phyloP scores from a whole-genome alignment of 2,113 vertebrate species.

The Rousettus leschenaultii region DNA sequence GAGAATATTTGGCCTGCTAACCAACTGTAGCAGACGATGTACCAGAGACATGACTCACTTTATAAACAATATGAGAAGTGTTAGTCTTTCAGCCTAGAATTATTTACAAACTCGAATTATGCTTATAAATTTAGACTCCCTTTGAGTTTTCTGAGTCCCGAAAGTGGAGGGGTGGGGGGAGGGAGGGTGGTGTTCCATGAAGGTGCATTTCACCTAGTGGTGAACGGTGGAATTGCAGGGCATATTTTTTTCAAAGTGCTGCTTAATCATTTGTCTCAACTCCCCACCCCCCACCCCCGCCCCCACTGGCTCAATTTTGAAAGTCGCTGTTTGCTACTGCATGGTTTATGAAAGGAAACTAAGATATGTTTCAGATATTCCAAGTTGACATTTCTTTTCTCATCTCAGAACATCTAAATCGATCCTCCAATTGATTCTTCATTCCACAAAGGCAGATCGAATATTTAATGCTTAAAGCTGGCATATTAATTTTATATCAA shows the following conservation, averaged over 20 bases:
- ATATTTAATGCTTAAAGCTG: constrained; percentile 27
- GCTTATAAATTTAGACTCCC: background rate
- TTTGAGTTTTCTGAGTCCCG: background rate
- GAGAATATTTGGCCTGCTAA: background rate
- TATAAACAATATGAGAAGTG: background rate
- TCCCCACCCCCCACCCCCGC: background rate
- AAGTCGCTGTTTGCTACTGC: background rate
- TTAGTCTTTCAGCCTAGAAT: background rate
- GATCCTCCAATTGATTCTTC: constrained; percentile 8
- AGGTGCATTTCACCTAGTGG: background rate
- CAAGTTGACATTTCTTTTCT: background rate
- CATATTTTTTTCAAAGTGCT: background rate
- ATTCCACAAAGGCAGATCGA: constrained; percentile 34
- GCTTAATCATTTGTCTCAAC: background rate
- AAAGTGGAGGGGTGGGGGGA: no score
- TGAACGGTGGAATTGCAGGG: background rate
- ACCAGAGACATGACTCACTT: background rate
- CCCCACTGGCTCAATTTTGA: background rate
- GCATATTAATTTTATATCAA: constrained; percentile 45
- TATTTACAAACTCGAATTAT: background rate
- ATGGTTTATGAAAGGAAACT: background rate
- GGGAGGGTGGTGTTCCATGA: background rate
- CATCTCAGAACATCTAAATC: background rate
- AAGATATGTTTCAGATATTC: background rate
- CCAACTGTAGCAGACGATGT: background rate